phyloP scores from a whole-genome alignment of 2,888 invertebrate genomes.

The Acleris sparsana region DNA sequence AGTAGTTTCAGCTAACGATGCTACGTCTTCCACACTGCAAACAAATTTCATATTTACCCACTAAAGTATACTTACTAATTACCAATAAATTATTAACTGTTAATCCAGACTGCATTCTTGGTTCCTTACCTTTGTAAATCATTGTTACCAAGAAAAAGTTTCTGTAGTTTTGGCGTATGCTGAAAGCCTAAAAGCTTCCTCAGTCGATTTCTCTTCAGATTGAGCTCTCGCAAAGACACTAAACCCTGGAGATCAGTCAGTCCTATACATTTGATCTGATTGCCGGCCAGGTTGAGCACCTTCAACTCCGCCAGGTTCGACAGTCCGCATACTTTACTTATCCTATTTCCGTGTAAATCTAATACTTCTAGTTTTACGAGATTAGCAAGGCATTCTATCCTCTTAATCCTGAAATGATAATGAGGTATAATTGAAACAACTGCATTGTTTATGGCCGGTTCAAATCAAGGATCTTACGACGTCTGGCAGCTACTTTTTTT shows the following conservation, averaged over 20 bases:
- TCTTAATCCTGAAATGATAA: conserved; percentile 85
- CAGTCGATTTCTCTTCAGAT: conserved; percentile 93
- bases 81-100: background rate
- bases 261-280: conserved; percentile 91
- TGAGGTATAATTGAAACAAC: conserved; percentile 7
- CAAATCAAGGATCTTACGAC: background rate
- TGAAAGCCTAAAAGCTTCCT: conserved; percentile 91
- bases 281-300: conserved; percentile 96
- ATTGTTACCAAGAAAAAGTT: conserved; percentile 93
- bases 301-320: conserved; percentile 89
- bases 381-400: conserved; percentile 89
- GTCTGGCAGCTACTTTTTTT: too few species aligned
- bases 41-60: background rate
- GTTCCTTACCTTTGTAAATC: conserved; percentile 82
- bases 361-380: conserved; percentile 92
- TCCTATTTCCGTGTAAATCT: conserved; percentile 96
- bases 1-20: conserved; percentile 89
- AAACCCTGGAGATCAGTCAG: conserved; percentile 91
- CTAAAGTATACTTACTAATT: too few species aligned
- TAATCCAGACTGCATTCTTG: background rate
- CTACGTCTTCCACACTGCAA: conserved; percentile 92
- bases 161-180: conserved; percentile 88
- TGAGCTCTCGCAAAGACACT: conserved; percentile 91
- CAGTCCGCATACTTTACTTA: conserved; percentile 88
- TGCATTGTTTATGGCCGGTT: background rate